Percentiles rank a stretch among this genome's conserved stretches.
phyloP scores from a whole-genome alignment of 2,888 invertebrate species.

The Yponomeuta malinellus region DNA sequence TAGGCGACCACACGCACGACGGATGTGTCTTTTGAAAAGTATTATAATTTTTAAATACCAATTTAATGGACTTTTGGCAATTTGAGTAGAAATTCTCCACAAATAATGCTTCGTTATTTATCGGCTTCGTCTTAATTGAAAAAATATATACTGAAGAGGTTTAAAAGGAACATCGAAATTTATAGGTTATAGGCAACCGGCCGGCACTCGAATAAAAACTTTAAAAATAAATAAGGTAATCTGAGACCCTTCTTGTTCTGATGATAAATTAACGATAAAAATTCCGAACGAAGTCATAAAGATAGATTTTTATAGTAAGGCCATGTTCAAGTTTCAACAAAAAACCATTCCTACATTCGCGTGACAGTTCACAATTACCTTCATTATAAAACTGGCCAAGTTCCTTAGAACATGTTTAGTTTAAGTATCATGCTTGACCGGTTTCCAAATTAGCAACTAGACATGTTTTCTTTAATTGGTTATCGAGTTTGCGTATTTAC shows the following conservation, averaged over 20 bases:
- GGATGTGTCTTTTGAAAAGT: slow-evolving; percentile 22
- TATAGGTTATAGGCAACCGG: too few species aligned
- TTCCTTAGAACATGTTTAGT: not conserved
- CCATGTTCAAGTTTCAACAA: too few species aligned
- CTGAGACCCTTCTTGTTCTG: too few species aligned
- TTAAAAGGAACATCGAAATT: too few species aligned
- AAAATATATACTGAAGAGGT: too few species aligned
- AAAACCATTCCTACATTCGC: not conserved
- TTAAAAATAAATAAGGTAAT: too few species aligned
- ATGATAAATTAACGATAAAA: too few species aligned
- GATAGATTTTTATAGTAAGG: too few species aligned
- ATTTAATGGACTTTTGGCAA: not conserved
- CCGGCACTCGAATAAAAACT: too few species aligned
- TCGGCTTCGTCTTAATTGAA: too few species aligned
- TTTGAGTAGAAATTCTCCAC: not conserved
- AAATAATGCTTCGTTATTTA: not conserved
- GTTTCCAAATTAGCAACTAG: not conserved
- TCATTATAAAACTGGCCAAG: not conserved
- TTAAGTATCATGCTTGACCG: not conserved
- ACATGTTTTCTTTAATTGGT: not conserved
- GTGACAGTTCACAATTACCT: not conserved
- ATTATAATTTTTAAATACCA: not conserved
- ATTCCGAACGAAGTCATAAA: too few species aligned
- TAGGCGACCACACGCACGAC: slow-evolving; percentile 43
- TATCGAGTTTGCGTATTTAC: not conserved